A percentile compares a stretch with the other conserved stretches of the same genome.
Evolutionary conservation across 1,140 invertebrate species (phyloP).

Genomic region (Drosophila orosa): DNA sequence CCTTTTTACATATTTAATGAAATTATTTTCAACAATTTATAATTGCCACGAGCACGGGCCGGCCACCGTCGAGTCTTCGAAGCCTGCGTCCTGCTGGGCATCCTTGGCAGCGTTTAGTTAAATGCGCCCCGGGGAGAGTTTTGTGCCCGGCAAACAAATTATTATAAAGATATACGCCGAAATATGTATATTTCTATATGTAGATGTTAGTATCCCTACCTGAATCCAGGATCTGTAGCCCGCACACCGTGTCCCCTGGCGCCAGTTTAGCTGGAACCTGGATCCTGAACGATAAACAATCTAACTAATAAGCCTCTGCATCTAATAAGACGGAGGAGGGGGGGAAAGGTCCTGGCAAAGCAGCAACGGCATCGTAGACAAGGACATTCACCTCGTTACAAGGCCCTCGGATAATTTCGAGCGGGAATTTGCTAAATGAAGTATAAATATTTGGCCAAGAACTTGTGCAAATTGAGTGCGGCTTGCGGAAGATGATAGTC

Average conservation of each 20-base stretch:
- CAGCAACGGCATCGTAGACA: not conserved
- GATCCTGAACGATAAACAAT: conserved; percentile 37
- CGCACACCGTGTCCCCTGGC: conserved; percentile 16
- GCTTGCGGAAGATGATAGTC: not conserved
- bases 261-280: conserved; percentile 11
- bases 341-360: not conserved
- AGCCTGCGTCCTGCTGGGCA: not conserved
- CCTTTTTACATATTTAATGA: conserved; percentile 82
- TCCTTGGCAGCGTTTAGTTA: conserved; percentile 64
- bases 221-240: not conserved
- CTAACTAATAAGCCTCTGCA: conserved; percentile 19
- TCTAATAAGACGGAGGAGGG: conserved; percentile 14
- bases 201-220: not conserved
- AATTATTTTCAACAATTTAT: conserved; percentile 83
- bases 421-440: conserved; percentile 6
- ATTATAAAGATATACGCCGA: conserved; percentile 52
- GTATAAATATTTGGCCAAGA: conserved; percentile 16
- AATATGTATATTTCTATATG: conserved; percentile 27
- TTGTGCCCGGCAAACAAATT: conserved; percentile 70
- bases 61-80: conserved; percentile 6
- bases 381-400: not conserved
- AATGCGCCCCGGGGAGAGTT: conserved; percentile 76
- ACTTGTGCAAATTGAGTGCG: conserved; percentile 2
- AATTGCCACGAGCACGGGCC: conserved; percentile 71
- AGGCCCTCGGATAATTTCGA: conserved; percentile 1